Percentiles rank a stretch among this genome's conserved stretches.
Evolutionary conservation across 2,113 vertebrate genomes (phyloP).

Genomic region (Heliornis fulica): DNA sequence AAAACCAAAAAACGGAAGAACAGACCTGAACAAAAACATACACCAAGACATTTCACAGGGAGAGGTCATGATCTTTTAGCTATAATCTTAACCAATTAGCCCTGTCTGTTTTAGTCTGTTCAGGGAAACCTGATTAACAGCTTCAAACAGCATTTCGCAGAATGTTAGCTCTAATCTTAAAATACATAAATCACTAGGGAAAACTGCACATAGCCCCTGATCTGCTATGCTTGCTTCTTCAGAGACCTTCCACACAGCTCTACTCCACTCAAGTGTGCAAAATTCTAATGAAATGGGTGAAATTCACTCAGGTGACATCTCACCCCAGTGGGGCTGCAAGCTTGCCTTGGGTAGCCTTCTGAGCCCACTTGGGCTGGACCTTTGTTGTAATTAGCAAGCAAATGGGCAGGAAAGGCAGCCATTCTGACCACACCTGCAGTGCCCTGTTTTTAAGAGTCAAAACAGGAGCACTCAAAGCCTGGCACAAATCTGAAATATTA

Average conservation of each 20-base stretch:
- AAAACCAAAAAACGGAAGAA: accelerated
- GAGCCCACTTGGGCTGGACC: neutral
- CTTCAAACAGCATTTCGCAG: neutral
- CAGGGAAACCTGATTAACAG: slow-evolving; percentile 4
- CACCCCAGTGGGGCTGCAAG: neutral
- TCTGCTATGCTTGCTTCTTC: neutral
- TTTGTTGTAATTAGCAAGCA: neutral
- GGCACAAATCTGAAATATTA: neutral
- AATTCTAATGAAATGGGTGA: neutral
- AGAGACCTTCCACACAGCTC: neutral
- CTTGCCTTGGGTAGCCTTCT: neutral
- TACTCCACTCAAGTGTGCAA: neutral
- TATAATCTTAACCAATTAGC: neutral
- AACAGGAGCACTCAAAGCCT: neutral
- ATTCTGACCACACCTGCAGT: neutral
- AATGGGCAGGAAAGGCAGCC: neutral
- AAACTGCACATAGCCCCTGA: neutral
- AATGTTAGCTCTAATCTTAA: slow-evolving; percentile 3
- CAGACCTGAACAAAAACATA: neutral
- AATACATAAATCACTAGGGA: neutral
- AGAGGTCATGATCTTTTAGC: neutral
- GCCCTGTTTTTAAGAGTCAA: neutral
- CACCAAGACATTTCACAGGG: neutral
- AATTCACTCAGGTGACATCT: neutral
- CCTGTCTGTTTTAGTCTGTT: neutral